These are phyloP conservation scores for Sciurus carolinensis DNA, from an alignment of 2,797 vertebrate species.

Conservation along the genomic window DNA sequence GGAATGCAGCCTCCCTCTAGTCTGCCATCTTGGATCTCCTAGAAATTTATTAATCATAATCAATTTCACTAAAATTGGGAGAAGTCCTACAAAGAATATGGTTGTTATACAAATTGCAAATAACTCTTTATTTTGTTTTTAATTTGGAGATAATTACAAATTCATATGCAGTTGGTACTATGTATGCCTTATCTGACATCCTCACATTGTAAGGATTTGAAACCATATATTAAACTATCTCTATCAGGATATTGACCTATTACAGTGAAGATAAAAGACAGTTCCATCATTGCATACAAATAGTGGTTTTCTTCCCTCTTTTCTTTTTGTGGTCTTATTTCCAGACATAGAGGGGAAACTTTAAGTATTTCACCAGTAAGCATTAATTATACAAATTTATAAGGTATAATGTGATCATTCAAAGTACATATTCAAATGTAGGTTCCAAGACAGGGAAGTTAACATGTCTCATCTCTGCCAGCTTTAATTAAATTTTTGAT, in stretches of 20 bases:
- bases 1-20: too few species aligned
- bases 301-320: too few species aligned
- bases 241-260: background rate
- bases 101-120: background rate
- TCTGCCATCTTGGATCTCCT: too few species aligned
- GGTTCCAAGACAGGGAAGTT: background rate
- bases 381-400: background rate
- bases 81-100: accelerated
- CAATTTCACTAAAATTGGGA: background rate
- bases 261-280: background rate
- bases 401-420: background rate
- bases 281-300: background rate
- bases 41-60: background rate
- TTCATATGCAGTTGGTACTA: background rate
- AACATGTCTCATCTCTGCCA: background rate
- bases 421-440: background rate
- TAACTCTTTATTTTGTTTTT: background rate
- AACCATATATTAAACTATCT: background rate
- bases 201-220: background rate
- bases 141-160: background rate
- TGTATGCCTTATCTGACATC: background rate
- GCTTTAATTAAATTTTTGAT: background rate
- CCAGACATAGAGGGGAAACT: background rate
- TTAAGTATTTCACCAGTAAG: background rate
- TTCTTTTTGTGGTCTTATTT: background rate